Base-by-base conservation (phyloP, 2,888 invertebrate species). In the Blera fallax region DNA sequence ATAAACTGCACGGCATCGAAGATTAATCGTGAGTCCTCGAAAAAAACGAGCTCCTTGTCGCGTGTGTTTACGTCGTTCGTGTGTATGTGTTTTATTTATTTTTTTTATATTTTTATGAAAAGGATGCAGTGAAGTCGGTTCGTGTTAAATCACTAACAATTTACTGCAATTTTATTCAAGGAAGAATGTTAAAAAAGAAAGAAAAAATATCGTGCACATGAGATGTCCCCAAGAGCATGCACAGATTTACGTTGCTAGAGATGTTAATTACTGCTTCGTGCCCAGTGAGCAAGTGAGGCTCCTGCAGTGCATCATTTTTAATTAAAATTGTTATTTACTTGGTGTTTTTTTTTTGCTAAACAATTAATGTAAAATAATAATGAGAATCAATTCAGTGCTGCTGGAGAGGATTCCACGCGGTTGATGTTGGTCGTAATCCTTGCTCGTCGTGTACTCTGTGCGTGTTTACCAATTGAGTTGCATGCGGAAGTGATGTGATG, bases 271-370 rank as follows among this genome's bases (percentile, higher is more conserved):
- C 83, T 40, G 50, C 45, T 69, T 58, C 58, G 62, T 80, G 73
- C 40, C 52, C 32, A 40, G 56, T 74, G 43, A 74, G 29, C 69
- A 52, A 56, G 37, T 67, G 70, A 32, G 29, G 18, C 43, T 48
- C 48, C 73, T 56, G 70, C 72, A 80, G 64, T 76, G 76, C 81
- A 81, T 81, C 76, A 37, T 24, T 72, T 81, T 85, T 81, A 81
- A 81, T 81, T 85, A 65, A 85, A 85, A 81, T 11, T 56, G 81
- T 56, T 65, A 77, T 81, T 67, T 76, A 29, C 65, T 45, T 52
- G 14, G 37, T 14, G 4, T 32, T 24, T 10, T 16, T 2, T 37
- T 60, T 7, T 45, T 64, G 73, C 45, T 67, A 54, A 73, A 67
- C 73, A 79, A 73, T 83, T 79, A 72, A 60, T 73, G 73, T 69